Evolutionary conservation across 2,797 vertebrate genomes (phyloP).

Genomic region (Sebastes kiyomatsui): DNA sequence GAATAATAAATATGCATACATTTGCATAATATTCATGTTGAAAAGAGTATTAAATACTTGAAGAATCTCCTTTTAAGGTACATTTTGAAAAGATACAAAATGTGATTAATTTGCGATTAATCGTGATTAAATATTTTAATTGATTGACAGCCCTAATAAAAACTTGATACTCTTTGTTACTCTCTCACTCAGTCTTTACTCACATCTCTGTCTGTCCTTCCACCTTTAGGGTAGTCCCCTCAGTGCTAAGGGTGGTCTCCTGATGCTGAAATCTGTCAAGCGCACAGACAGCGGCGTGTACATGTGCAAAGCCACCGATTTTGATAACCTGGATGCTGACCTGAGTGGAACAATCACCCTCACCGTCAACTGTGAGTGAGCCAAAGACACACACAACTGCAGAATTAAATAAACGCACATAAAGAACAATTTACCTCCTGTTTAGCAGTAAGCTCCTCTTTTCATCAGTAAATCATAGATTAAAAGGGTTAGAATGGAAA

Average conservation of each 20-base stretch:
- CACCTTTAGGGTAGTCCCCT: background rate
- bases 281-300: conserved; percentile 76
- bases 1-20: background rate
- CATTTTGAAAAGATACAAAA: too few species aligned
- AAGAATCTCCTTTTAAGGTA: too few species aligned
- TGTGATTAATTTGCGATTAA: too few species aligned
- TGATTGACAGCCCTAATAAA: background rate
- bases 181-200: background rate
- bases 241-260: background rate
- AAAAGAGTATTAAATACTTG: background rate
- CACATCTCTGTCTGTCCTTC: background rate
- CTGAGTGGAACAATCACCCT: conserved; percentile 68
- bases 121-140: too few species aligned
- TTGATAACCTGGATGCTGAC: conserved; percentile 67
- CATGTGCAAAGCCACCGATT: conserved; percentile 77
- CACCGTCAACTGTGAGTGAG: conserved; percentile 83
- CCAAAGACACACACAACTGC: background rate
- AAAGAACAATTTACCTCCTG: background rate
- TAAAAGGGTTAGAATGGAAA: conserved; percentile 30
- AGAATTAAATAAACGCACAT: background rate
- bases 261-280: conserved; percentile 68
- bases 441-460: background rate
- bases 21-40: background rate
- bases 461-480: conserved; percentile 40
- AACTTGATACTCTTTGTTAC: background rate